Base-by-base conservation (phyloP, 2,113 vertebrate genomes). In the Nyctibius bracteatus region DNA sequence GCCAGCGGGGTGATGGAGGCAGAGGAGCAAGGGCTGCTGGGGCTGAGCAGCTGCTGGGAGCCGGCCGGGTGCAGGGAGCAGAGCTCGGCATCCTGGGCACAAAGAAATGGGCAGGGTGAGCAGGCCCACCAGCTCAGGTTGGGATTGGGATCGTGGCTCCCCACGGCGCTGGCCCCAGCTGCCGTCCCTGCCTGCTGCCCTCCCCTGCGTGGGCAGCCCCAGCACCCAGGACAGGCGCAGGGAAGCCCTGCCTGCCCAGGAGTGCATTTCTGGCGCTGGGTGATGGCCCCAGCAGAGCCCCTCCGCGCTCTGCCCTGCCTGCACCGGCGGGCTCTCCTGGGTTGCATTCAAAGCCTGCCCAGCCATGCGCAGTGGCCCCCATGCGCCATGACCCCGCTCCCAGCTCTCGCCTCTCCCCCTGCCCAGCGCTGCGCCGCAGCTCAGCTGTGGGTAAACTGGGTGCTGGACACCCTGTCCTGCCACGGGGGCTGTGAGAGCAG, bases 1-100 rank as follows among this genome's bases (percentile, higher is more conserved):
- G 98, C 98, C 96, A 98, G 95, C 0, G 98, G 98, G 37, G 99
- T 98, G 84, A 98, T 96, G 39, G 98, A 97, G 35, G 97, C 94
- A 0, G 98, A 97, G 95, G 97, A 96, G 55, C 98, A 97, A 95
- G 97, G 98, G 86, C 95, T 97, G 90, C 91, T 49, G 1, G 98
- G 98, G 94, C 98, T 96, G 41, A 96, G 81, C 79, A 97, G 94
- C 22, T 95, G 96, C 86, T 96, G 96, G 6, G 98, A 97, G 44
- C 81, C 27, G 21, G 97, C 74, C 0, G 93, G 97, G 95, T 97
- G 98, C 5, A 97, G 61, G 13, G 98, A 97, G 77, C 94, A 87
- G 65, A 84, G 97, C 90, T 98, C 98, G 0, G 97, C 68, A 51
- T 99, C 98, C 98, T 99, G 96, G 73, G 87, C 67, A 55, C 62